Conservation (phyloP, 35 echinoderm and acorn worm genomes). For the Eucidaris tribuloides region DNA sequence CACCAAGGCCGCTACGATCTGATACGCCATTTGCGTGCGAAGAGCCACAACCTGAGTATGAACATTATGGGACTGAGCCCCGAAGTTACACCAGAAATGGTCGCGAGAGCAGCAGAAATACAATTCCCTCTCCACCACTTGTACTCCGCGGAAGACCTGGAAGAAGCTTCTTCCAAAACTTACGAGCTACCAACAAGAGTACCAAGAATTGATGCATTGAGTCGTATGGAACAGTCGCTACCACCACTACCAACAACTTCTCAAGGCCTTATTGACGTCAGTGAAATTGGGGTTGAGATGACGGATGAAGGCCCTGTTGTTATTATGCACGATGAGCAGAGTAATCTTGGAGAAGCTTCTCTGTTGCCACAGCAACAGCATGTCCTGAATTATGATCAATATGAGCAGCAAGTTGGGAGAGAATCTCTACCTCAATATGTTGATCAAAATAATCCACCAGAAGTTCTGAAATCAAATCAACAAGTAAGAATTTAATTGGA, state of each 20-base stretch:
- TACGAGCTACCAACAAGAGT: neutral
- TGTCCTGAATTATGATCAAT: too few species aligned
- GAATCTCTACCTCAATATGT: too few species aligned
- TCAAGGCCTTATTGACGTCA: neutral
- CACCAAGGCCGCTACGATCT: neutral
- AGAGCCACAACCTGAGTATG: neutral
- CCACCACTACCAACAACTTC: neutral
- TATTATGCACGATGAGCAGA: neutral
- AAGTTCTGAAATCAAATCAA: too few species aligned
- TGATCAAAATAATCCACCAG: too few species aligned
- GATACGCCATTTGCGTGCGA: neutral
- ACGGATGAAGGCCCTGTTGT: neutral
- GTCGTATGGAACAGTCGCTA: neutral
- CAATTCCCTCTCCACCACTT: neutral
- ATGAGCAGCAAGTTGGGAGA: too few species aligned
- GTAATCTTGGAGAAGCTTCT: too few species aligned
- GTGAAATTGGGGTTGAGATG: neutral
- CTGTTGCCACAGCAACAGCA: too few species aligned
- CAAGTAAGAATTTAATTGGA: too few species aligned
- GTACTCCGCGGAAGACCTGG: too few species aligned
- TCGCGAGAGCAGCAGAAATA: neutral
- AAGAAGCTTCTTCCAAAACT: too few species aligned
- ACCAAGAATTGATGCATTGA: neutral
- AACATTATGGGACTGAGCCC: neutral
- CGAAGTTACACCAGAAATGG: neutral